phyloP scores from a whole-genome alignment of 1,140 invertebrate species.

The Drosophila tropicalis region DNA sequence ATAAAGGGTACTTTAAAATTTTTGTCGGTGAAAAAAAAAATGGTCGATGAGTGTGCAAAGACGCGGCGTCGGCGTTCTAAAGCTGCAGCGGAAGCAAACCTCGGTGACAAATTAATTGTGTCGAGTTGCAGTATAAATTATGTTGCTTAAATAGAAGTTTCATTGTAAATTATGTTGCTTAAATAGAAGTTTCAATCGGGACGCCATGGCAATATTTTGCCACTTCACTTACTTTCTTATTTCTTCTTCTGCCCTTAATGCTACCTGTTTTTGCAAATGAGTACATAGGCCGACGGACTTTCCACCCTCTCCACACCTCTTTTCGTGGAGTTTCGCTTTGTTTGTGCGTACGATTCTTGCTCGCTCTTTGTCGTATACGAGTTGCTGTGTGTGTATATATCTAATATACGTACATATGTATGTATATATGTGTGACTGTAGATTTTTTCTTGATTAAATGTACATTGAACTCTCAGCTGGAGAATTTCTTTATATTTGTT shows the following conservation, averaged over 20 bases:
- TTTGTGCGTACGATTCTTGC: slow-evolving; percentile 59
- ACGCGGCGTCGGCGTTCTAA: not conserved
- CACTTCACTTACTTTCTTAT: not conserved
- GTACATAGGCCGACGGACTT: slow-evolving; percentile 11
- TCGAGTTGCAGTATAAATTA: slow-evolving; percentile 13
- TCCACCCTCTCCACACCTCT: slow-evolving; percentile 16
- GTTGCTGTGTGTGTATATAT: slow-evolving; percentile 24
- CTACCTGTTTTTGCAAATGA: slow-evolving; percentile 52
- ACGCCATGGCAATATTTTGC: too few species aligned
- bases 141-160: too few species aligned
- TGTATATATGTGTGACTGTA: slow-evolving; percentile 49
- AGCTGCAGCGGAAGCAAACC: not conserved
- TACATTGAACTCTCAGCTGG: slow-evolving; percentile 77
- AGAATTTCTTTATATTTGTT: slow-evolving; percentile 9
- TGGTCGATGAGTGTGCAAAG: not conserved
- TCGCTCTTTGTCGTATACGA: slow-evolving; percentile 1
- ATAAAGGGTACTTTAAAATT: not conserved
- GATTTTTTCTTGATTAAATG: slow-evolving; percentile 78
- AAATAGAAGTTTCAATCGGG: too few species aligned
- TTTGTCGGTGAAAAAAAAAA: not conserved
- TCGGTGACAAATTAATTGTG: slow-evolving; percentile 35
- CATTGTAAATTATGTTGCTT: too few species aligned
- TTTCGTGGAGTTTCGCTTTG: slow-evolving; percentile 47
- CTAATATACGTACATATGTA: slow-evolving; percentile 22
- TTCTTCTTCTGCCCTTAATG: not conserved